Base-by-base conservation (phyloP, 2,888 invertebrate genomes). In the Aethes cnicana region DNA sequence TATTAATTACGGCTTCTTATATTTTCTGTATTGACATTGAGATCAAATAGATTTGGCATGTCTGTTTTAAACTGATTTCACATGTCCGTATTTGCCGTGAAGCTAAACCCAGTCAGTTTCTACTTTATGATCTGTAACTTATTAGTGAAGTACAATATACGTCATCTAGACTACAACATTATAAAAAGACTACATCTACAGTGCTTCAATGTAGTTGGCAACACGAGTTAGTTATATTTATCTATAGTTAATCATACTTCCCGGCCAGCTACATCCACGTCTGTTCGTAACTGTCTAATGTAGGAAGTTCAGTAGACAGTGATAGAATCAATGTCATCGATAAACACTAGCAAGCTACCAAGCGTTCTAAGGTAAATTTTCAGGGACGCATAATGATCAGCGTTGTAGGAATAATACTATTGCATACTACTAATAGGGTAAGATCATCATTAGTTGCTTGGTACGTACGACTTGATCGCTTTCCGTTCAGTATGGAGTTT, bases 181-280 rank as follows among this genome's bases (percentile, higher is more conserved):
- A 72, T 62, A 74, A 74, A 70, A 50, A 72, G 47, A 63, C 63
- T 66, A 65, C 49, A 58, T 65, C 69, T 73, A 72, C 66, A 55
- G 69, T 72, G 73, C 67, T 64, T 68, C 57, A 56, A 28, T 48
- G 55, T 63, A 63, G 59, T 77, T 79, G 76, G 77, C 77, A 76
- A 74, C 74, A 60, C 54, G 73, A 75, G 68, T 74, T 60, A 52
- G 30, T 49, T n/a, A n/a, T n/a, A n/a, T n/a, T n/a, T n/a, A n/a
- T n/a, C n/a, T n/a, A n/a, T n/a, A n/a, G n/a, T n/a, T n/a, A n/a
- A n/a, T n/a, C n/a, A n/a, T n/a, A n/a, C n/a, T n/a, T n/a, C n/a
- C n/a, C n/a, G n/a, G n/a, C n/a, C n/a, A n/a, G n/a, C n/a, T n/a
- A n/a, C n/a, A n/a, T n/a, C n/a, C n/a, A n/a, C n/a, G n/a, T n/a